A percentile compares a stretch with the other conserved stretches of the same genome.
phyloP scores from a whole-genome alignment of 2,113 vertebrate genomes.

The Gulo gulo region DNA sequence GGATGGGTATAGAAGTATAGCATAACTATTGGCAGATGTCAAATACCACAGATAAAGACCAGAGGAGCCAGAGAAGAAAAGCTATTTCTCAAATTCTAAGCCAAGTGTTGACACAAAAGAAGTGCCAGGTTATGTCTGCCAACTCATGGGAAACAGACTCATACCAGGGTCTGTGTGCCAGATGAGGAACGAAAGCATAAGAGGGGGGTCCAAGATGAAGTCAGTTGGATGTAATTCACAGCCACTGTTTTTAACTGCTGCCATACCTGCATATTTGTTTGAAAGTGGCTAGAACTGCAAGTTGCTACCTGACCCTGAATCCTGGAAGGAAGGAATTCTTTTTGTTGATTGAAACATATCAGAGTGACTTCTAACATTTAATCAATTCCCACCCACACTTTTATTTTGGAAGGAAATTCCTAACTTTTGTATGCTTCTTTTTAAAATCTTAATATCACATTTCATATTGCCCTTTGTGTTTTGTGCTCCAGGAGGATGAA shows the following conservation, averaged over 20 bases:
- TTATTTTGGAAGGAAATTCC: not conserved
- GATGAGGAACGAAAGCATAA: not conserved
- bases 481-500: slow-evolving; percentile 21
- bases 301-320: slow-evolving; percentile 17
- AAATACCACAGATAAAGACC: not conserved
- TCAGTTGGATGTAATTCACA: not conserved
- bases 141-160: not conserved
- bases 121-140: slow-evolving; percentile 3
- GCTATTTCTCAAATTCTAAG: slow-evolving; percentile 1
- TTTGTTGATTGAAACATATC: not conserved
- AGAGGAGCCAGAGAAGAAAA: slow-evolving; percentile 4
- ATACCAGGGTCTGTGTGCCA: not conserved
- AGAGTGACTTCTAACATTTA: slow-evolving; percentile 12
- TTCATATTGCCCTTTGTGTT: slow-evolving; percentile 46
- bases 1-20: not conserved
- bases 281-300: not conserved
- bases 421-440: slow-evolving; percentile 29
- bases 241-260: not conserved
- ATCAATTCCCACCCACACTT: not conserved
- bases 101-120: slow-evolving; percentile 16
- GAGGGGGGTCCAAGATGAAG: not conserved
- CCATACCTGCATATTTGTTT: not conserved
- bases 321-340: not conserved
- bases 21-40: slow-evolving; percentile 5
- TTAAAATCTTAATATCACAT: slow-evolving; percentile 3